These are phyloP conservation scores for Cheilosia grossa DNA, from an alignment of 2,888 invertebrate species.

Conservation along the genomic window DNA sequence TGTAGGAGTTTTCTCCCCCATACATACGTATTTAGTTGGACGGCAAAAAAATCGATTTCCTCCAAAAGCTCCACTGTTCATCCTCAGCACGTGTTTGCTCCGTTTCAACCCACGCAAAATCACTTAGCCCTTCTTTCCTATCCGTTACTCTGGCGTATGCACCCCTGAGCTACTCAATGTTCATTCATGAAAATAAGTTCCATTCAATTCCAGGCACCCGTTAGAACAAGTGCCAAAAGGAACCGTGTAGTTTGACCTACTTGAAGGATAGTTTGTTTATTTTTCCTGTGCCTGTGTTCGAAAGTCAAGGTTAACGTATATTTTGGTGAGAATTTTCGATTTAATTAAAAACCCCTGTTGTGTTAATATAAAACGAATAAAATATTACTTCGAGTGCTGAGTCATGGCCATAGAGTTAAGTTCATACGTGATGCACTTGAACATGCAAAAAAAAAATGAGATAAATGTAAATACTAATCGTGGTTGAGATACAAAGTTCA, in stretches of 20 bases:
- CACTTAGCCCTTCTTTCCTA: not conserved
- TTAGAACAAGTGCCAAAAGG: not conserved
- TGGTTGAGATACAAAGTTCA: conserved; percentile 39
- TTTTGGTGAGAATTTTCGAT: conserved; percentile 35
- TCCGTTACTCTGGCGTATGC: not conserved
- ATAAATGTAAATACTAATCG: not conserved
- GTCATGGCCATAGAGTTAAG: conserved; percentile 17
- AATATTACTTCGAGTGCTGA: conserved; percentile 24
- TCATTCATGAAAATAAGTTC: conserved; percentile 65
- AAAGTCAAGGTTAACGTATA: conserved; percentile 24
- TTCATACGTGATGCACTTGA: conserved; percentile 20
- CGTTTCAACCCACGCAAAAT: conserved; percentile 31
- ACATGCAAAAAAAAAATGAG: not conserved
- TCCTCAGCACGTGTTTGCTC: conserved; percentile 45
- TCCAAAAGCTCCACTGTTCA: conserved; percentile 5
- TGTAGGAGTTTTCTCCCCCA: not conserved
- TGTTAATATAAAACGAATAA: conserved; percentile 15
- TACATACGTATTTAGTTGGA: not conserved
- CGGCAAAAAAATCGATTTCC: conserved; percentile 37
- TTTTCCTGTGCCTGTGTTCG: not conserved
- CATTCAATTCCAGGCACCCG: conserved; percentile 45
- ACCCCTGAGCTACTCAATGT: conserved; percentile 2
- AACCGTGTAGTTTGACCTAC: conserved; percentile 38
- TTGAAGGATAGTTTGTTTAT: conserved; percentile 17
- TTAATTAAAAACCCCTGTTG: conserved; percentile 18